Percentiles rank a stretch among this genome's conserved stretches.
These are phyloP conservation scores for Rhamphomyia laevipes DNA, from an alignment of 2,888 invertebrate genomes.

Conservation along the genomic window DNA sequence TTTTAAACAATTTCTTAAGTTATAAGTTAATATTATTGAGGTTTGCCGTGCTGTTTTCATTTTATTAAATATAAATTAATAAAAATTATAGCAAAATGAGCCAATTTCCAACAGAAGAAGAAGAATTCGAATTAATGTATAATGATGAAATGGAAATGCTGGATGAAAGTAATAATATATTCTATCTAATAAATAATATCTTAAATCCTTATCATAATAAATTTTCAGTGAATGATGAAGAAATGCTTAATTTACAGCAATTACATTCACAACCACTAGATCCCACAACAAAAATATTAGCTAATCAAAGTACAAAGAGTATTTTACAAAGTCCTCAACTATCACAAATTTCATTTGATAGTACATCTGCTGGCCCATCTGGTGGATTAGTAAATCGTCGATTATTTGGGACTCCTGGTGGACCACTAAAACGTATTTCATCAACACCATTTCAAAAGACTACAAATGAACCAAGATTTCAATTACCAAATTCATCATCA, in stretches of 20 bases:
- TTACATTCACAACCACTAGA: slow-evolving; percentile 8
- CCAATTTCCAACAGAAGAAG: slow-evolving; percentile 41
- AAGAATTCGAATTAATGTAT: slow-evolving; percentile 59
- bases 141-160: slow-evolving; percentile 57
- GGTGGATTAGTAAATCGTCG: slow-evolving; percentile 26
- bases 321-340: slow-evolving; percentile 22
- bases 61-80: neutral
- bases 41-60: no score
- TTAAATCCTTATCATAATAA: neutral
- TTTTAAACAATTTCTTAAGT: no score
- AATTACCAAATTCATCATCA: slow-evolving; percentile 11
- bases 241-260: slow-evolving; percentile 1
- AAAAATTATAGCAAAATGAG: slow-evolving; percentile 16
- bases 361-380: neutral
- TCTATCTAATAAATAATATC: neutral
- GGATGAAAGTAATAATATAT: slow-evolving; percentile 32
- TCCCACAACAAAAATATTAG: slow-evolving; percentile 5
- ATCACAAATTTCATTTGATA: slow-evolving; percentile 31
- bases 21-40: no score
- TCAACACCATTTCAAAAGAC: slow-evolving; percentile 27
- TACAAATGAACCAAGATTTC: slow-evolving; percentile 19
- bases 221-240: slow-evolving; percentile 7
- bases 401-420: slow-evolving; percentile 29
- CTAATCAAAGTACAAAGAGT: neutral
- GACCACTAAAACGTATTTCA: slow-evolving; percentile 23